These are phyloP conservation scores for Perithous albicinctus DNA, from an alignment of 2,888 invertebrate species.

Conservation along the genomic window DNA sequence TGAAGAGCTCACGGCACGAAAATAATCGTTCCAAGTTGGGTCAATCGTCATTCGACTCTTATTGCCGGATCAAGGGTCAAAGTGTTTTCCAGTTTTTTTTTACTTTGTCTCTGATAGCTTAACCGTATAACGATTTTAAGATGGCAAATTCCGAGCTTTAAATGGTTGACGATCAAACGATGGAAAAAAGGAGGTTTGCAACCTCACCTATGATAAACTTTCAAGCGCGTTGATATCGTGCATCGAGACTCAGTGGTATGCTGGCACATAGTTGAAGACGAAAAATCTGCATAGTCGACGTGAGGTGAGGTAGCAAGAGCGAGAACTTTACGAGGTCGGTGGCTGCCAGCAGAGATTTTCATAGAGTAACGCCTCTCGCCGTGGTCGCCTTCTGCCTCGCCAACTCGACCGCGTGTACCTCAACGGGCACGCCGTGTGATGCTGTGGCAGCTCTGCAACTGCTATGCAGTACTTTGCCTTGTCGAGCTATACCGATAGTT, in stretches of 20 bases:
- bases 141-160: too few species aligned
- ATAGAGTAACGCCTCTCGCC: constrained; percentile 62
- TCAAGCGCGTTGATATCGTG: constrained; percentile 52
- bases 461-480: background rate
- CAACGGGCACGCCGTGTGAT: constrained; percentile 26
- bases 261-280: constrained; percentile 28
- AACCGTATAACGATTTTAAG: too few species aligned
- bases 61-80: too few species aligned
- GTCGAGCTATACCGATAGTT: background rate
- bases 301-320: constrained; percentile 51
- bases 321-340: constrained; percentile 64
- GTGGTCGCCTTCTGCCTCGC: constrained; percentile 53
- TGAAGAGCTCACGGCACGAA: too few species aligned
- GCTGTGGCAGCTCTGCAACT: constrained; percentile 58
- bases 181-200: too few species aligned
- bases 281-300: constrained; percentile 63
- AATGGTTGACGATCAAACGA: too few species aligned
- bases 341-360: constrained; percentile 64
- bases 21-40: too few species aligned
- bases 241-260: constrained; percentile 31
- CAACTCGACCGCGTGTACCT: constrained; percentile 37
- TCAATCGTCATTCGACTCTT: too few species aligned
- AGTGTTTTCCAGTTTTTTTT: too few species aligned
- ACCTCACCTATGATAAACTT: constrained; percentile 10
- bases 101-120: too few species aligned